Base-by-base conservation (phyloP, 1,140 invertebrate species). In the Dendrolimus kikuchii region DNA sequence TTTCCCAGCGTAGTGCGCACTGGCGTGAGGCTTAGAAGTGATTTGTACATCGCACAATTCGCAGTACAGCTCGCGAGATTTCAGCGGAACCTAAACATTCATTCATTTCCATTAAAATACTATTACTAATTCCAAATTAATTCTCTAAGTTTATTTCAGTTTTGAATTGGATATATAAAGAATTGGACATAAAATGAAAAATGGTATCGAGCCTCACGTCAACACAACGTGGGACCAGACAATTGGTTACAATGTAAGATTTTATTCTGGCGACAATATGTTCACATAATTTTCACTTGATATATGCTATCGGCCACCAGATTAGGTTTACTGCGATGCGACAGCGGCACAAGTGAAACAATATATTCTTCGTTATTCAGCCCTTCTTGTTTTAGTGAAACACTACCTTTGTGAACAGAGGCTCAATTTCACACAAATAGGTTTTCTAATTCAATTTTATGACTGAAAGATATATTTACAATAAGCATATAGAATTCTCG, bases 1-100 rank as follows among this genome's bases (percentile, higher is more conserved):
- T 56, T 64, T 81, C 10, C 79, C 79, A 2, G 64, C 48, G 46
- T 84, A 84, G 50, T 84, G 81, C 0, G 77, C 73, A 0, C 78
- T 68, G 2, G 74, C 75, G 38, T 82, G 79, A 41, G 47, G 46
- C 49, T 68, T 76, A 7, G 81, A 84, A 5, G 81, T 84, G 10
- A 84, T 81, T 39, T 81, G 71, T 4, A 84, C 73, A 51, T 84
- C 79, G 46, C 81, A 84, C 9, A 84, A 46, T 52, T 84, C 81
- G 40, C 81, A 84, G 51, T 84, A 84, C 58, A 78, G 49, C 0
- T 77, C 73, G 44, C 80, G 76, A 2, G 77, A 51, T 44, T 72
- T 81, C n/a, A 81, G 41, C 5, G 77, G 74, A 6, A 59, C 46
- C 77, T 82, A 51, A 80, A 60, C 9, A 52, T 23, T 10, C 4